These are phyloP conservation scores for Gadopsis bispinosus DNA, from an alignment of 2,797 vertebrate species.

Conservation along the genomic window DNA sequence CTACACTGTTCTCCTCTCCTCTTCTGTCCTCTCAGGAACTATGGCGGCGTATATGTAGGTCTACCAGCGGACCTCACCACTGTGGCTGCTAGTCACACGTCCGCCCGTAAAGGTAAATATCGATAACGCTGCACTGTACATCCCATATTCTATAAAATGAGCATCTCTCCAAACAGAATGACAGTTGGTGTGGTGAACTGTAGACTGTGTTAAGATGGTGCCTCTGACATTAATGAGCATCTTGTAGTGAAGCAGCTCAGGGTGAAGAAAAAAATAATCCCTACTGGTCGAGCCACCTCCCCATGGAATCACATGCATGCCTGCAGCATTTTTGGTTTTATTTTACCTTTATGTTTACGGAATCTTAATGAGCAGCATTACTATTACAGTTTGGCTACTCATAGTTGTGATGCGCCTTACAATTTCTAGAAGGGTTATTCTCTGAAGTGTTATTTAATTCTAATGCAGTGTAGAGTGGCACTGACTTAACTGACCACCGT, in stretches of 20 bases:
- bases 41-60: slow-evolving; percentile 96
- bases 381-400: not conserved
- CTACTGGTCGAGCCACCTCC: slow-evolving; percentile 2
- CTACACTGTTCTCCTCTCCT: slow-evolving; percentile 20
- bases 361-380: slow-evolving; percentile 43
- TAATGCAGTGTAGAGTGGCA: not conserved
- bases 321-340: slow-evolving; percentile 30
- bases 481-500: not conserved
- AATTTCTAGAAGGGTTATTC: not conserved
- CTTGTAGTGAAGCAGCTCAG: slow-evolving; percentile 16
- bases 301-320: slow-evolving; percentile 19
- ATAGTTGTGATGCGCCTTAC: not conserved
- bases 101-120: slow-evolving; percentile 88
- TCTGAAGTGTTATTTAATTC: not conserved
- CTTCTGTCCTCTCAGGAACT: slow-evolving; percentile 86
- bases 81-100: slow-evolving; percentile 88
- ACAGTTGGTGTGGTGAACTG: not conserved
- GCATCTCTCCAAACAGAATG: not conserved
- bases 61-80: slow-evolving; percentile 87
- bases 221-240: slow-evolving; percentile 27
- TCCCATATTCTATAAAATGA: not conserved
- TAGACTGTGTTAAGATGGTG: not conserved
- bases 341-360: slow-evolving; percentile 55
- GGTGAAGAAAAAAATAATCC: slow-evolving; percentile 22
- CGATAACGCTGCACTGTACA: not conserved